Evolutionary conservation across 2,888 invertebrate species (phyloP).

Genomic region (Blomia tropicalis): DNA sequence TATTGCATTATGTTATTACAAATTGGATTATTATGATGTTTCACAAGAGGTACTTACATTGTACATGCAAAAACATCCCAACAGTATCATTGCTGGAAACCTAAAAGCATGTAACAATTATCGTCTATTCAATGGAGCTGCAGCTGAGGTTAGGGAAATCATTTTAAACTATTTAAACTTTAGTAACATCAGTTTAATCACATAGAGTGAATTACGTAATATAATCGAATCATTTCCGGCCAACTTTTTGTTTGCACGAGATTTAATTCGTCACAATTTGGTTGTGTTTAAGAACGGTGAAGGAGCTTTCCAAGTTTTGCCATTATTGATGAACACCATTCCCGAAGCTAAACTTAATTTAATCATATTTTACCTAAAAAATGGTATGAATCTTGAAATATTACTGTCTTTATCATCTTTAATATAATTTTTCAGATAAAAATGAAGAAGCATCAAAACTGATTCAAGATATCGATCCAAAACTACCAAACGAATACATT

Average conservation of each 20-base stretch:
- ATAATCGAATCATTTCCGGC: conserved; percentile 53
- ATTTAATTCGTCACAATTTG: conserved; percentile 81
- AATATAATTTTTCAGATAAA: conserved; percentile 42
- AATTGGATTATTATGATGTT: conserved; percentile 88
- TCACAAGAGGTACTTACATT: conserved; percentile 67
- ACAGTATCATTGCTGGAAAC: conserved; percentile 87
- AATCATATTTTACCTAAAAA: conserved; percentile 78
- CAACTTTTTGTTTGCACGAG: conserved; percentile 59
- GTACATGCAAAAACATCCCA: conserved; percentile 74
- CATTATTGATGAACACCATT: conserved; percentile 77
- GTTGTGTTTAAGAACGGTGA: conserved; percentile 88
- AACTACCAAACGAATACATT: conserved; percentile 86
- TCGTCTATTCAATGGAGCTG: conserved; percentile 75
- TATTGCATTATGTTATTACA: conserved; percentile 92
- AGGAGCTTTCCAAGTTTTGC: conserved; percentile 78
- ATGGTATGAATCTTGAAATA: conserved; percentile 37
- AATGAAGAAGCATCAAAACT: conserved; percentile 70
- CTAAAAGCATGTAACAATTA: conserved; percentile 71
- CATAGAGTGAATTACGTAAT: conserved; percentile 63
- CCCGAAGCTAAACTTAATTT: conserved; percentile 91
- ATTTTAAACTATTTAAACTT: neutral
- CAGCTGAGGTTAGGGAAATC: conserved; percentile 51
- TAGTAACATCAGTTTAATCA: conserved; percentile 18
- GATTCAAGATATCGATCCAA: conserved; percentile 77
- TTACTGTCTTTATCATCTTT: neutral